phyloP scores from a whole-genome alignment of 2,797 vertebrate genomes.

The Onychomys arenicola region DNA sequence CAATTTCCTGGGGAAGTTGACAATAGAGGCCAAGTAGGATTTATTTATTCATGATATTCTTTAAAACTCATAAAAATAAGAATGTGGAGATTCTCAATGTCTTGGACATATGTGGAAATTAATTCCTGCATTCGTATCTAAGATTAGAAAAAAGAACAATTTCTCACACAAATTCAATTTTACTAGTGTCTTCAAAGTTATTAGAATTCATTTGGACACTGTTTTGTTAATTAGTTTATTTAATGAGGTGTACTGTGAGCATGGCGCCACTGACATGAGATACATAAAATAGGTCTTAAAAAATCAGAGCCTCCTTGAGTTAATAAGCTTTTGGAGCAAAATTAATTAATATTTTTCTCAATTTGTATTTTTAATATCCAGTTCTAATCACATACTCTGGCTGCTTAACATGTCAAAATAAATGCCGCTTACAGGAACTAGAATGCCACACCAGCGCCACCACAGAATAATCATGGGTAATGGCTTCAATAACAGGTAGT shows the following conservation, averaged over 20 bases:
- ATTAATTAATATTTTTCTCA: slow-evolving; percentile 63
- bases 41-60: slow-evolving; percentile 50
- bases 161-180: slow-evolving; percentile 63
- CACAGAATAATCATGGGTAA: slow-evolving; percentile 55
- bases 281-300: slow-evolving; percentile 69
- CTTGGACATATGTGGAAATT: slow-evolving; percentile 53
- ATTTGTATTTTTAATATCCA: slow-evolving; percentile 67
- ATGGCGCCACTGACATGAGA: slow-evolving; percentile 68
- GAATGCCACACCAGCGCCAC: background rate
- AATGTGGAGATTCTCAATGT: slow-evolving; percentile 72
- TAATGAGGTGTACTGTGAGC: slow-evolving; percentile 73
- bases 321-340: slow-evolving; percentile 71
- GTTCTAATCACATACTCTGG: slow-evolving; percentile 31
- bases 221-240: slow-evolving; percentile 75
- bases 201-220: slow-evolving; percentile 60
- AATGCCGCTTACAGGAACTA: background rate
- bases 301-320: slow-evolving; percentile 46
- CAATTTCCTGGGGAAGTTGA: background rate
- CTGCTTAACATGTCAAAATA: slow-evolving; percentile 70
- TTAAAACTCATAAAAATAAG: slow-evolving; percentile 69
- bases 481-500: background rate
- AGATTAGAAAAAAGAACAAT: slow-evolving; percentile 30
- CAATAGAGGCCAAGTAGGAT: background rate
- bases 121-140: slow-evolving; percentile 66
- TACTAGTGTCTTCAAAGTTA: slow-evolving; percentile 59